phyloP scores from a whole-genome alignment of 1,140 invertebrate genomes.

The Brevipalpus yothersi region DNA sequence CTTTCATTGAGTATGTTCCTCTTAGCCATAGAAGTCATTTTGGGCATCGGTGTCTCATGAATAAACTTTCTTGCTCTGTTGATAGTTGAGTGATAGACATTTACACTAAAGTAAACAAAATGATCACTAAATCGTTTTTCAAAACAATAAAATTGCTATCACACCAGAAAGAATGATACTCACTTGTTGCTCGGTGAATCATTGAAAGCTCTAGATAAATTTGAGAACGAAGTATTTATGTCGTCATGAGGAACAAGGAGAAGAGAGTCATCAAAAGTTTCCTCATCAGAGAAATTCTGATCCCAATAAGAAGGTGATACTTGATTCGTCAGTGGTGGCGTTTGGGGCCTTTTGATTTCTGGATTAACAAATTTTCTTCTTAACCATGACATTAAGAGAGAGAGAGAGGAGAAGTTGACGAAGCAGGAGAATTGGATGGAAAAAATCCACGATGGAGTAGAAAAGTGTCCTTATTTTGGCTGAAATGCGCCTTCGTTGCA shows the following conservation, averaged over 20 bases:
- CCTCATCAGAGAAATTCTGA: constrained; percentile 7
- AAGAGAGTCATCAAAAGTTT: not conserved
- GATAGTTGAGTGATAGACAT: not conserved
- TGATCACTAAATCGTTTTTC: not conserved
- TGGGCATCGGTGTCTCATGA: not conserved
- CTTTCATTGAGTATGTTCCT: not conserved
- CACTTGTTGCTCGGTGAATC: not conserved
- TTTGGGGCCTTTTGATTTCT: not conserved
- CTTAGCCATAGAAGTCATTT: not conserved
- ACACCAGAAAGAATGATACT: not conserved
- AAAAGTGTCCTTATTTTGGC: not conserved
- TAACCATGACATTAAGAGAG: not conserved
- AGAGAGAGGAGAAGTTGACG: not conserved
- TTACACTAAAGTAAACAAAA: not conserved
- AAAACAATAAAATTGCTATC: not conserved
- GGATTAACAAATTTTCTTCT: not conserved
- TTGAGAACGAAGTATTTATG: not conserved
- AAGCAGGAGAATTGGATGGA: not conserved
- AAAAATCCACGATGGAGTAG: not conserved
- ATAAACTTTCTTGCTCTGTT: not conserved
- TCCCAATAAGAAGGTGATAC: not conserved
- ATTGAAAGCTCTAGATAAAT: not conserved
- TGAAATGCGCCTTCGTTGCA: not conserved
- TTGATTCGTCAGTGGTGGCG: constrained; percentile 1
- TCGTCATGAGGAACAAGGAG: not conserved